Conservation (phyloP, 2,888 invertebrate species). For the Amphipoea oculea region DNA sequence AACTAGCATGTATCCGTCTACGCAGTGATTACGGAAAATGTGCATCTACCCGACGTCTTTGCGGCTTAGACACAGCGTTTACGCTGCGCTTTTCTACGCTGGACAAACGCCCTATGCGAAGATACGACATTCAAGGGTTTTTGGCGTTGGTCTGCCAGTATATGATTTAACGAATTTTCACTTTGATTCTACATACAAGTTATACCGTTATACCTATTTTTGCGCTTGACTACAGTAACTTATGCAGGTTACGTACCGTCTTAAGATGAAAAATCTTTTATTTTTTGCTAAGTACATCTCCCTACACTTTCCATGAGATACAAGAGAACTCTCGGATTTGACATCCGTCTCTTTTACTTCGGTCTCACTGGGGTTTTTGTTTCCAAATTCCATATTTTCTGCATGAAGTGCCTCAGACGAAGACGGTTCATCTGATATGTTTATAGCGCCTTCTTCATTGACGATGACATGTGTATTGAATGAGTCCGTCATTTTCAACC, state of each 20-base stretch:
- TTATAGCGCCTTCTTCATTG: slow-evolving; percentile 82
- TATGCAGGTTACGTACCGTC: slow-evolving; percentile 73
- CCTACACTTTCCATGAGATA: slow-evolving; percentile 78
- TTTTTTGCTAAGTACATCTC: slow-evolving; percentile 79
- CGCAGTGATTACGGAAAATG: background rate
- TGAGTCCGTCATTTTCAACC: slow-evolving; percentile 85
- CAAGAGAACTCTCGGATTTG: slow-evolving; percentile 73
- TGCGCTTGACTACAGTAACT: background rate
- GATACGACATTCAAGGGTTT: too few species aligned
- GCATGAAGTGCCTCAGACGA: slow-evolving; percentile 64
- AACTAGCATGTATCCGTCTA: background rate
- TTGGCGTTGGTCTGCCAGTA: background rate
- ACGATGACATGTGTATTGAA: slow-evolving; percentile 79
- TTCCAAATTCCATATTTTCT: slow-evolving; percentile 62
- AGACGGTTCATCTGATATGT: slow-evolving; percentile 69
- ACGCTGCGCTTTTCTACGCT: too few species aligned
- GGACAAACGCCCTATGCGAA: background rate
- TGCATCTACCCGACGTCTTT: background rate
- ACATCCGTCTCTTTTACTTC: slow-evolving; percentile 63
- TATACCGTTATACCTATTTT: background rate
- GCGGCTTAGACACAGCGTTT: background rate
- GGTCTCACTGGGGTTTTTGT: slow-evolving; percentile 9
- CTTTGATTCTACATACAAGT: background rate
- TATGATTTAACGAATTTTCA: background rate
- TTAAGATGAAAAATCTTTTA: slow-evolving; percentile 80